phyloP scores from a whole-genome alignment of 1,140 invertebrate genomes.

The Megalonaias nervosa region DNA sequence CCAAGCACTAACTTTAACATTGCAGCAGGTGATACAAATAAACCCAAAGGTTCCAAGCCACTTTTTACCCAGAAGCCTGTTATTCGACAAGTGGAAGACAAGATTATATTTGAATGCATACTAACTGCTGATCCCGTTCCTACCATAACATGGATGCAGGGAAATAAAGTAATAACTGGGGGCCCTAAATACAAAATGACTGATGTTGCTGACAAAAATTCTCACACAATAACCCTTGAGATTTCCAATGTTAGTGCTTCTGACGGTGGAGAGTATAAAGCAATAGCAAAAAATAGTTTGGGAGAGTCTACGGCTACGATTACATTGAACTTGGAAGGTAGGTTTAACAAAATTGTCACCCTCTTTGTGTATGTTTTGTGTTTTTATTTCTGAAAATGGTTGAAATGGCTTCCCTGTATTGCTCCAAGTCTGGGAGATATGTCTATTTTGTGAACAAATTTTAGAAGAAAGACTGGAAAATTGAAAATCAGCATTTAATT shows the following conservation, averaged over 20 bases:
- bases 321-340: constrained; percentile 94
- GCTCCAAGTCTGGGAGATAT: no score
- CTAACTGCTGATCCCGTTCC: constrained; percentile 96
- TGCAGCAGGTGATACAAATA: constrained; percentile 21
- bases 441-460: no score
- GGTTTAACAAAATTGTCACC: constrained; percentile 7
- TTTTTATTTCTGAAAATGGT: no score
- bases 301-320: constrained; percentile 98
- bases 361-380: no score
- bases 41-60: constrained; percentile 83
- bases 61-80: constrained; percentile 97
- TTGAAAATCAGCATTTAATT: no score
- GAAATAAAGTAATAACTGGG: constrained; percentile 90
- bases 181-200: constrained; percentile 93
- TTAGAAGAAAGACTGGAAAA: no score
- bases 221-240: constrained; percentile 88
- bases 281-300: constrained; percentile 96
- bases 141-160: constrained; percentile 91
- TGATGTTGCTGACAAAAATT: constrained; percentile 83
- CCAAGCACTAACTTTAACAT: no score
- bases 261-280: constrained; percentile 97
- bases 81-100: constrained; percentile 89
- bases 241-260: constrained; percentile 95
- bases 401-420: no score
- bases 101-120: constrained; percentile 95